Base-by-base conservation (phyloP, 2,797 vertebrate species). In the Enteromius viviparus region DNA sequence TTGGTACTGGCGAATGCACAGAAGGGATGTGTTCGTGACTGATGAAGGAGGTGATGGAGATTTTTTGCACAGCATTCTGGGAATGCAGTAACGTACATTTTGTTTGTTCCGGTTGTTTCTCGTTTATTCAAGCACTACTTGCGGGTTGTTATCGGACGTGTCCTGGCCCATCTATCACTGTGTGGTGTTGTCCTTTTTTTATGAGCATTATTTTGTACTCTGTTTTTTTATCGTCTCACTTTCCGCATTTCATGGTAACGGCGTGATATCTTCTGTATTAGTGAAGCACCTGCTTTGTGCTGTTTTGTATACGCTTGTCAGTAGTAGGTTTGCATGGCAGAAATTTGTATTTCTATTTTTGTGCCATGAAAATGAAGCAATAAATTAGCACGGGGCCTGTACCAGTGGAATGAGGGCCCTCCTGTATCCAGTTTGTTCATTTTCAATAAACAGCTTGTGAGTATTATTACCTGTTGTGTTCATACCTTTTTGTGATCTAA, bases 321-420 rank as follows among this genome's bases (percentile, higher is more conserved):
- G 90, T 95, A 93, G 92, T 95, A 92, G 93, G 89, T 95, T 94
- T 95, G 96, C 95, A 96, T 97, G 96, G 95, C 94, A 92, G 91
- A 94, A 91, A 90, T 85, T 91, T 94, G 90, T 65, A 91, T 95
- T 90, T 93, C 90, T 94, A 91, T 95, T 95, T 96, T 94, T 95
- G 95, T 96, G 95, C 96, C 95, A 96, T 95, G 93, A 92, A 94
- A 95, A 94, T 92, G 91, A 93, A 96, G 94, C 95, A 96, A 96
- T 96, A 97, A 97, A 89, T 88, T 78, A 80, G 85, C 84, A 74
- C 14, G 68, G 82, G 83, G 83, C 81, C 76, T 83, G 70, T 68
- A 72, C 66, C 71, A 55, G 58, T 76, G 51, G 85, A 86, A 84
- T 19, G 82, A 80, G 78, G 83, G 84, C 77, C 85, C 81, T 84